Percentiles rank a stretch among this genome's conserved stretches.
phyloP scores from a whole-genome alignment of 2,113 vertebrate species.

The Tetrax tetrax region DNA sequence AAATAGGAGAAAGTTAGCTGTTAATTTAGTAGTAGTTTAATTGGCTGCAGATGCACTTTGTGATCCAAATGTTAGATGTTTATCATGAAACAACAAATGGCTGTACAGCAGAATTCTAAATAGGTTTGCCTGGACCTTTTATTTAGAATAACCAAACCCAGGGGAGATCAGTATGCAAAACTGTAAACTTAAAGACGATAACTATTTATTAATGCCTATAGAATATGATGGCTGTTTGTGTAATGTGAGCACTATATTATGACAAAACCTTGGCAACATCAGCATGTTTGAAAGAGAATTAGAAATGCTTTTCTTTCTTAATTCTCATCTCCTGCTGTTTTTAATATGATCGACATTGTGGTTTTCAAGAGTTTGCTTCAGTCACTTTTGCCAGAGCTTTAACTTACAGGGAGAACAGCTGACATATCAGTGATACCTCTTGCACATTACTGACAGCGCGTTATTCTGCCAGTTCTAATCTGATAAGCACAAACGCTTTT shows the following conservation, averaged over 20 bases:
- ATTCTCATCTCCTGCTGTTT: conserved; percentile 81
- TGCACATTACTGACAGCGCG: background rate
- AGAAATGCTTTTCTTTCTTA: conserved; percentile 84
- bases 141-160: conserved; percentile 56
- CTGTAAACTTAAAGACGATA: conserved; percentile 73
- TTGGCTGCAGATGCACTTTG: conserved; percentile 56
- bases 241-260: conserved; percentile 74
- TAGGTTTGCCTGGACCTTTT: conserved; percentile 65
- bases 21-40: conserved; percentile 67
- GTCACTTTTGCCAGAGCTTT: conserved; percentile 75
- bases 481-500: conserved; percentile 42
- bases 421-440: conserved; percentile 51
- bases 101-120: conserved; percentile 30
- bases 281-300: conserved; percentile 78
- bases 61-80: conserved; percentile 52
- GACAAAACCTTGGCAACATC: conserved; percentile 80
- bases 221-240: conserved; percentile 72
- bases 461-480: conserved; percentile 29
- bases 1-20: conserved; percentile 49
- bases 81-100: conserved; percentile 39
- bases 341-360: conserved; percentile 81
- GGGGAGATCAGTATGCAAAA: conserved; percentile 58
- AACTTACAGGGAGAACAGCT: conserved; percentile 77
- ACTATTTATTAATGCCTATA: conserved; percentile 73
- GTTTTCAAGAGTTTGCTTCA: conserved; percentile 74